These are phyloP conservation scores for Himalopsyche phryganea DNA, from an alignment of 1,140 invertebrate species.

Conservation along the genomic window DNA sequence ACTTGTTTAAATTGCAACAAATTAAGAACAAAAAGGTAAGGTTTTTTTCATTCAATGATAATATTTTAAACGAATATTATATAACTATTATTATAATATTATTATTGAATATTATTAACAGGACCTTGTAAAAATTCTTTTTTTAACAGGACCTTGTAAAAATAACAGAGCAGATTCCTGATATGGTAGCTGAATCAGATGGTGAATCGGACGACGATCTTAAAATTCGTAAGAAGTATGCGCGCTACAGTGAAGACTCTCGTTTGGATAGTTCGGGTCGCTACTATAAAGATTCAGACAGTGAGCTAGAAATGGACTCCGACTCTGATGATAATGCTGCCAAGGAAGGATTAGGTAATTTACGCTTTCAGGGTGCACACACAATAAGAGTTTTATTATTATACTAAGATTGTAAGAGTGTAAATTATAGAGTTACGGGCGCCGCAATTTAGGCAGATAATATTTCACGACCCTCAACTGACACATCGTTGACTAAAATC, in stretches of 20 bases:
- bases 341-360: constrained; percentile 62
- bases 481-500: no score
- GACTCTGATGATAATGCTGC: constrained; percentile 54
- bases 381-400: no score
- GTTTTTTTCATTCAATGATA: constrained; percentile 4
- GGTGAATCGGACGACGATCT: constrained; percentile 61
- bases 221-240: constrained; percentile 54
- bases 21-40: constrained; percentile 56
- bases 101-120: no score
- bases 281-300: constrained; percentile 70
- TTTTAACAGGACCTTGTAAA: constrained; percentile 50
- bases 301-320: constrained; percentile 61
- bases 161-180: constrained; percentile 66
- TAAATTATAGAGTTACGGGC: no score
- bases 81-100: no score
- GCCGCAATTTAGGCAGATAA: no score
- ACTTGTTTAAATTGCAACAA: constrained; percentile 70
- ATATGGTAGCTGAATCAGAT: constrained; percentile 64
- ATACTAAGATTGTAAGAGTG: no score
- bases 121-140: no score
- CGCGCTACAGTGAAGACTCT: constrained; percentile 66
- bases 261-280: constrained; percentile 69
- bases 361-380: no score
- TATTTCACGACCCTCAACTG: no score
- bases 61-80: no score